phyloP scores from a whole-genome alignment of 2,888 invertebrate genomes.

The Portevinia maculata region DNA sequence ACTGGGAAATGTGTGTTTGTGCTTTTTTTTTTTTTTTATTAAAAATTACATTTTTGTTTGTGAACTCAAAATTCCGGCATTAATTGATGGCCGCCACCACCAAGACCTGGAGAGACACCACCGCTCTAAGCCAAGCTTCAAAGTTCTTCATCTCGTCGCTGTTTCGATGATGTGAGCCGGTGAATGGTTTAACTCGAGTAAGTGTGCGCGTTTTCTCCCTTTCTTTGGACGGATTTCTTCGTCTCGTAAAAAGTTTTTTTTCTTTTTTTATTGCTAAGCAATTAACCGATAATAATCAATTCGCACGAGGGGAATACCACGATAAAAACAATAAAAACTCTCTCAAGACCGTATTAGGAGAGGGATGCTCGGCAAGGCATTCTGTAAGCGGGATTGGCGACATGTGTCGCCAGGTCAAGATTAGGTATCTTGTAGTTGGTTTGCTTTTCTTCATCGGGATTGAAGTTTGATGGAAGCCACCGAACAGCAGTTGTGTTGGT shows the following conservation, averaged over 20 bases:
- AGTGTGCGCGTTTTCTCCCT: conserved; percentile 1
- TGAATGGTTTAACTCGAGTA: neutral
- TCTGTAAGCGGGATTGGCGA: conserved; percentile 44
- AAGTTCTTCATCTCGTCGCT: neutral
- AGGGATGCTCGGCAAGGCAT: too few species aligned
- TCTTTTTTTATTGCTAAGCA: conserved; percentile 81
- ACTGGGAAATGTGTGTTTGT: neutral
- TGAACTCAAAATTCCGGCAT: conserved; percentile 9
- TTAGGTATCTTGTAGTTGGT: conserved; percentile 21
- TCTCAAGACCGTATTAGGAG: neutral
- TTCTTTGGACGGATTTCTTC: neutral
- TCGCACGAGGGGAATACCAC: conserved; percentile 71
- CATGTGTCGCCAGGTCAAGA: conserved; percentile 59
- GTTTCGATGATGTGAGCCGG: neutral
- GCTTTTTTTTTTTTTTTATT: too few species aligned
- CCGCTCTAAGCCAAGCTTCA: conserved; percentile 4
- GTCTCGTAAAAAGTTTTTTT: conserved; percentile 79
- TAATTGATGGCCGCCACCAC: conserved; percentile 4
- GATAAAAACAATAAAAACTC: conserved; percentile 8
- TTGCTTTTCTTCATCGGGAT: neutral
- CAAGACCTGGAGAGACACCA: conserved; percentile 1
- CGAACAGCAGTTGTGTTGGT: too few species aligned
- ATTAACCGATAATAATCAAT: conserved; percentile 82
- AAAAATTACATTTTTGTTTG: too few species aligned
- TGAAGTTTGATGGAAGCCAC: conserved; percentile 23